Evolutionary conservation across 2,888 invertebrate genomes (phyloP), one percentile per base, ranked within the genome.

Genomic region (Lymantria dispar): DNA sequence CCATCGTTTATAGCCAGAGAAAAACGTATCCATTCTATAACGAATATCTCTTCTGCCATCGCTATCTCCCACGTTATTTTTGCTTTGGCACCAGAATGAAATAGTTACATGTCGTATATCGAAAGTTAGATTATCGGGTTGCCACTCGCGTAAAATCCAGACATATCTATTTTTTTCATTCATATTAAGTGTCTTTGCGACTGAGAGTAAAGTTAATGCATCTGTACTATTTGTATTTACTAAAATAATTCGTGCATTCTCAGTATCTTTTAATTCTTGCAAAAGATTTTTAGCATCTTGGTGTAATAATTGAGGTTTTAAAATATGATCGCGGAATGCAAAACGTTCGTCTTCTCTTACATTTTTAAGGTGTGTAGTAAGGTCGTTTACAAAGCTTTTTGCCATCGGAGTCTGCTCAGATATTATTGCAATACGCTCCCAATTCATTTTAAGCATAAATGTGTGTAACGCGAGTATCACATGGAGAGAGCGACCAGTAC

Each of bases 61-160:
- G 1, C 2, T 8, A 0, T 8, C 37, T 10, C 31, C 11, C 5
- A 38, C 9, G 9, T 45, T 7, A 0, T 22, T 15, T 1, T 8
- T 12, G n/a, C 30, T 12, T 36, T 2, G 10, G 15, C 43, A 46
- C 12, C 15, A 48, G 29, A 53, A 46, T 14, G 52, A 46, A 46
- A 53, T 8, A 2, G 48, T 53, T 29, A 49, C 37, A 9, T 37
- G 45, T 1, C 7, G 33, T 36, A 48, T 29, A 41, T 43, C 39
- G 14, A 12, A 1, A 10, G 0, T 36, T 15, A n/a, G 8, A 2
- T 53, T 10, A 46, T 43, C 29, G 7, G 22, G 29, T 39, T 22
- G 14, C 52, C 48, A 43, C 2, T 53, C 48, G 7, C 52, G 48
- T 12, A 49, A 12, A 11, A 53, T 48, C 52, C 52, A 53, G 15